Evolutionary conservation across 2,888 invertebrate genomes (phyloP), one percentile per base, ranked within the genome.

Genomic region (Colostygia pectinataria): DNA sequence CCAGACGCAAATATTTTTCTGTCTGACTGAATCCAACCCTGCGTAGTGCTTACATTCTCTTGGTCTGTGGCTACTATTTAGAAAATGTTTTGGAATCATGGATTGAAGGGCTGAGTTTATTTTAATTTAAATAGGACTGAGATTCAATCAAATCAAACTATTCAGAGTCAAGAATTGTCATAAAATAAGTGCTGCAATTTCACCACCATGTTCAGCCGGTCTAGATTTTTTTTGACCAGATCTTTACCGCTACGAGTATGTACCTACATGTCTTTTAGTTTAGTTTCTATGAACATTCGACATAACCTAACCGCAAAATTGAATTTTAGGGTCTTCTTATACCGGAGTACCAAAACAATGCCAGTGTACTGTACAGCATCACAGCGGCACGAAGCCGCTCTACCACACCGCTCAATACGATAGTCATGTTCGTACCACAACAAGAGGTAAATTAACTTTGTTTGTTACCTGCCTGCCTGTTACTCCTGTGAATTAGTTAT

Each of bases 381-480:
- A 70, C 83, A 53, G 60, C 80, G 23, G 65, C 77, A 23, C 77
- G 91, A 68, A 64, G 73, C 65, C 82, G 90, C 23, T 92, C 93
- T 5, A 92, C 92, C 10, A 95, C 95, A 5, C 98, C 98, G 0
- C 83, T 97, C 32, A 99, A 99, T 87, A 98, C 98, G 4, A 90
- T 97, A 54, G 89, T 99, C 46, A 95, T 99, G 94, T 99, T 99
- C 91, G 99, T 99, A 13, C 99, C 99, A 2, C 99, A 99, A 82
- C 99, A 99, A 92, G 99, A 99, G 93, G 98, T 39, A 12, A 24
- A 23, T 7, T 23, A 20, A 38, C 15, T 20, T 5, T 25, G n/a
- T 14, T 25, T 24, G 6, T 6, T 20, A 20, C 4, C 1, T 32
- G 9, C 20, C 13, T 14, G 9, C 10, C 4, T n/a, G n/a, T n/a